phyloP scores from a whole-genome alignment of 2,888 invertebrate genomes.

The Frankliniella fusca region DNA sequence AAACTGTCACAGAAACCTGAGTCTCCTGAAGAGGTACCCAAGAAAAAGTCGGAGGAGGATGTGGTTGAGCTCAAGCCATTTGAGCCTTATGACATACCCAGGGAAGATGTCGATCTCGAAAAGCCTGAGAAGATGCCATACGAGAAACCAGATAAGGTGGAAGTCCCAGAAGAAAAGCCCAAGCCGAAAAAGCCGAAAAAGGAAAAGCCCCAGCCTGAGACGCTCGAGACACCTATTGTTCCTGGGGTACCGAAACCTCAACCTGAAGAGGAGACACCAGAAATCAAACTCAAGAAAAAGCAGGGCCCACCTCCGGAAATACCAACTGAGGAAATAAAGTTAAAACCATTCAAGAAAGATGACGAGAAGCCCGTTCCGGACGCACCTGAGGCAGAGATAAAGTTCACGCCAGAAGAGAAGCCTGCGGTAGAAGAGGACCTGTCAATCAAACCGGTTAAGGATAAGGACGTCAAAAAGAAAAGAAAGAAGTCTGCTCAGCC shows the following conservation, averaged over 20 bases:
- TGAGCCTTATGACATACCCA: background rate
- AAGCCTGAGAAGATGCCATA: slow-evolving; percentile 19
- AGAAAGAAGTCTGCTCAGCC: slow-evolving; percentile 34
- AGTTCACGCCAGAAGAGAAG: background rate
- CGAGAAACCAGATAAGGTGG: slow-evolving; percentile 37
- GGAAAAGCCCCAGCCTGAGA: slow-evolving; percentile 30
- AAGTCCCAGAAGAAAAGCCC: slow-evolving; percentile 36
- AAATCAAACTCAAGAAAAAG: slow-evolving; percentile 30
- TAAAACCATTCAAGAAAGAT: slow-evolving; percentile 24
- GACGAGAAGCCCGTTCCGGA: slow-evolving; percentile 27
- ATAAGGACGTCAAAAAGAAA: slow-evolving; percentile 28
- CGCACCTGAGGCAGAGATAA: slow-evolving; percentile 16
- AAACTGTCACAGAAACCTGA: slow-evolving; percentile 44
- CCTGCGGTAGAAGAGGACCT: background rate
- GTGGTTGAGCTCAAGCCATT: slow-evolving; percentile 40
- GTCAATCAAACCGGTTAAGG: slow-evolving; percentile 11
- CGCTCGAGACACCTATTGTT: slow-evolving; percentile 4
- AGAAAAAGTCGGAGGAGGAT: slow-evolving; percentile 44
- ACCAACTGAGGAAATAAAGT: slow-evolving; percentile 29
- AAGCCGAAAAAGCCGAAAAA: slow-evolving; percentile 29
- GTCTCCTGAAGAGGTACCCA: slow-evolving; percentile 44
- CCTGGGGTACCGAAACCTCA: slow-evolving; percentile 31
- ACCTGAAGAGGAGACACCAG: slow-evolving; percentile 31
- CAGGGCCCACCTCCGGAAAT: slow-evolving; percentile 30
- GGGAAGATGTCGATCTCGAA: background rate